Evolutionary conservation across 2,113 vertebrate species (phyloP), one percentile per base, ranked within the genome.

Genomic region (Hassar affinis): DNA sequence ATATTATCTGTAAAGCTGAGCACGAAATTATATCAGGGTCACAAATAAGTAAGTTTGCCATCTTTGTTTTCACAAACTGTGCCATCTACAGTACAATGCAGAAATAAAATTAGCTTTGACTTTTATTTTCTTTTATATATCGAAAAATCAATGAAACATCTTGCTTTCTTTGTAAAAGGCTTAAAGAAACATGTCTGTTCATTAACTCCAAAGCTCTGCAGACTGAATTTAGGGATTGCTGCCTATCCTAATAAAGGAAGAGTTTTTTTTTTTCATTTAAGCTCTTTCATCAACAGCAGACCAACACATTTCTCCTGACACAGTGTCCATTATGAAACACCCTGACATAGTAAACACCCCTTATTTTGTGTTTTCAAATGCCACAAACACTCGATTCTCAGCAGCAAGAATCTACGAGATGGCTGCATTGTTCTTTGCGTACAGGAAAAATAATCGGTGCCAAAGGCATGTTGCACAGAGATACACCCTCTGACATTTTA

Each of bases 401-500:
- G 54, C 59, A 15, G 69, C 57, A 68, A 25, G 17, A 35, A 49
- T 49, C 17, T 17, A 25, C 45, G 20, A 18, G 49, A 68, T 56
- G 45, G 38, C 17, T 54, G 38, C 30, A 51, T 17, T 52, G 54
- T 61, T 79, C 66, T 20, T 56, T 33, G 17, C 17, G 35, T 22
- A 25, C 2, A 42, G 38, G 38, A 42, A 42, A 42, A 79, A 79
- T 78, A 33, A 74, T 66, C 75, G 45, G 30, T 18, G 84, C 80
- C 33, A 69, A 78, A 82, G 54, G 68, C 64, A 52, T 79, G 49
- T 76, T 61, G 45, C 17, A 62, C 75, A 68, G 45, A 18, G 77
- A 72, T 86, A 78, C 66, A 54, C 64, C 66, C 25, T 62, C 38
- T 79, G 85, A 82, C 80, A 86, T 86, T 82, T 85, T 7, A 81